Conservation (phyloP, 2,113 vertebrate genomes). For the Pipa parva region DNA sequence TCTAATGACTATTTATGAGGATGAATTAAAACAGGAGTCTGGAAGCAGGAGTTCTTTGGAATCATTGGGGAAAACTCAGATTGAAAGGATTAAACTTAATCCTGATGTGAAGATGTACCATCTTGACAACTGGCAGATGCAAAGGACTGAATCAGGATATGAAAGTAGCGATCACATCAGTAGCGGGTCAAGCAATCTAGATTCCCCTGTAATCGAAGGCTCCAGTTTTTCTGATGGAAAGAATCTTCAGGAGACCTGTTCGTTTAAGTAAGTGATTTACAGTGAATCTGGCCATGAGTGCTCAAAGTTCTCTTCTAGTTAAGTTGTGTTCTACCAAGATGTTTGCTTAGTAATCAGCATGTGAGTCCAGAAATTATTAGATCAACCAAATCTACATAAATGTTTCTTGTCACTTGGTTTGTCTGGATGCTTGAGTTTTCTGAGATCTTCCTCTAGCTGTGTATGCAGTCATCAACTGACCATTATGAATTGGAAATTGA, state of each 20-base stretch:
- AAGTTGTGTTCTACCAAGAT: no score
- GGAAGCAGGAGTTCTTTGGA: conserved; percentile 81
- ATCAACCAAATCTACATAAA: no score
- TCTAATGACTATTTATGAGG: conserved; percentile 93
- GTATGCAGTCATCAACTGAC: no score
- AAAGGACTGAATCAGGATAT: conserved; percentile 87
- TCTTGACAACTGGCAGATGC: conserved; percentile 80
- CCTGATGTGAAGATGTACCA: conserved; percentile 55
- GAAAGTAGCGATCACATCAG: conserved; percentile 89
- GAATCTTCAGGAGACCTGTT: conserved; percentile 58
- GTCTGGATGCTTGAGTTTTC: no score
- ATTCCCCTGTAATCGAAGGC: conserved; percentile 75
- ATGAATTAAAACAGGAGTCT: conserved; percentile 77
- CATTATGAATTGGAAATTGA: no score
- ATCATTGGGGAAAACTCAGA: conserved; percentile 65
- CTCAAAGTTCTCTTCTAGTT: no score
- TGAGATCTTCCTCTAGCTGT: no score
- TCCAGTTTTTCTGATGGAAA: conserved; percentile 57
- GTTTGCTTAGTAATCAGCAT: no score
- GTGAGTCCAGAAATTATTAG: no score
- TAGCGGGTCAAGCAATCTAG: conserved; percentile 78
- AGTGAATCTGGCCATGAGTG: background rate
- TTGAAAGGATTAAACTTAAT: conserved; percentile 65
- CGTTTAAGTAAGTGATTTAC: conserved; percentile 65
- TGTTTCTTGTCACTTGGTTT: no score